Conservation (phyloP, 2,113 vertebrate genomes). For the Chloroceryle aenea region DNA sequence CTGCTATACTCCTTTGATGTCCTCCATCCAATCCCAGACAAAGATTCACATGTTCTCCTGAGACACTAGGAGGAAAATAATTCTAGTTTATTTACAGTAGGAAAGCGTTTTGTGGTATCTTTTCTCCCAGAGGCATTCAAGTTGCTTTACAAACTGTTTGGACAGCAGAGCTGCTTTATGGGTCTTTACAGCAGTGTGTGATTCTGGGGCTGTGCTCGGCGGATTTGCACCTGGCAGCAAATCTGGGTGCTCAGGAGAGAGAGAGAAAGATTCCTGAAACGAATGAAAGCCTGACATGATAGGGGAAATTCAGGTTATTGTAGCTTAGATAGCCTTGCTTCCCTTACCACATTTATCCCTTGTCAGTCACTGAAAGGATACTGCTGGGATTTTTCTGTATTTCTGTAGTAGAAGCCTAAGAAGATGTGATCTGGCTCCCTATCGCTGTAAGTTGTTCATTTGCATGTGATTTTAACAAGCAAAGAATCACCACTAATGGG, state of each 20-base stretch:
- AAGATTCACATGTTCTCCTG: constrained; percentile 3
- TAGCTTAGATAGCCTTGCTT: neutral
- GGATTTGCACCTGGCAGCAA: fast-evolving
- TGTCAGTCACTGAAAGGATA: neutral
- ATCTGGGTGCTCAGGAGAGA: neutral
- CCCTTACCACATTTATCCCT: neutral
- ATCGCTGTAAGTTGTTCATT: neutral
- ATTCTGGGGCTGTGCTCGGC: neutral
- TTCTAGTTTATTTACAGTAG: constrained; percentile 53
- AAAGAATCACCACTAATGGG: neutral
- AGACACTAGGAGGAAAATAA: neutral
- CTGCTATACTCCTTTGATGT: constrained; percentile 53
- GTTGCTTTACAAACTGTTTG: neutral
- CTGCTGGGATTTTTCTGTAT: neutral
- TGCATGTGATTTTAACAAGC: neutral
- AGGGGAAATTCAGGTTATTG: neutral
- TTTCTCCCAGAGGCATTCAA: neutral
- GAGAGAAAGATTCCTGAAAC: neutral
- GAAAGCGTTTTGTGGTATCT: neutral
- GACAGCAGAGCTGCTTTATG: neutral
- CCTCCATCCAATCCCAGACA: neutral
- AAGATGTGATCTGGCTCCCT: neutral
- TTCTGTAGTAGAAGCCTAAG: neutral
- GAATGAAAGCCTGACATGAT: neutral
- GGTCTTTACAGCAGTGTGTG: neutral